Evolutionary conservation across 2,113 vertebrate species (phyloP), one percentile per base, ranked within the genome.

Genomic region (Tragelaphus scriptus): DNA sequence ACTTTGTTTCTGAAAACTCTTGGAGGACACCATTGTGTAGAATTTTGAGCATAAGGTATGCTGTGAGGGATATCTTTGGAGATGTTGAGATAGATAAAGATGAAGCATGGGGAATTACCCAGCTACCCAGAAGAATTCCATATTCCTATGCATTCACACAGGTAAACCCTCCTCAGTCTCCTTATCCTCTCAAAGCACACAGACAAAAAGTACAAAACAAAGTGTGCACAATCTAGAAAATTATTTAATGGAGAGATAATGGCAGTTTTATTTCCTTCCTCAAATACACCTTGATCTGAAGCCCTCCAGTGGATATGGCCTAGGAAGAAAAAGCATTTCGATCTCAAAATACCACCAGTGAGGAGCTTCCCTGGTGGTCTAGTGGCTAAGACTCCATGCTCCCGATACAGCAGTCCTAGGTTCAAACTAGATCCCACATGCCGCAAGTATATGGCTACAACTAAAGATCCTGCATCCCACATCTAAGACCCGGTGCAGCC

Each of bases 1-100:
- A 79, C 12, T 92, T 84, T 89, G n/a, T 84, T 97, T 88, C 58
- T 94, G 51, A 94, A 90, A 91, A 95, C 44, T 95, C n/a, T n/a
- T 81, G 21, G 15, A 94, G 55, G n/a, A 90, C 58, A 97, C 63
- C 25, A 65, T 63, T 61, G 26, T 90, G 53, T 28, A 91, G 47
- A 96, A 95, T 92, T 92, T 81, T 94, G 40, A 92, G 63, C 47
- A 65, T 13, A 2, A 96, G 6, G 7, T 17, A 90, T 56, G 53
- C 15, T 92, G 30, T 92, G 25, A 93, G 84, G 16, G 23, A 14
- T 81, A 40, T 87, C 59, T 92, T 91, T 68, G 25, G 95, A 95
- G 40, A 68, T 49, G 30, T 11, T 61, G 59, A 82, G 47, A 82
- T 80, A 90, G 94, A 94, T 96, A 90, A 96, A 97, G n/a, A 90